A percentile compares a stretch with the other conserved stretches of the same genome.
phyloP scores from a whole-genome alignment of 2,113 vertebrate species.

The Nycticebus coucang region DNA sequence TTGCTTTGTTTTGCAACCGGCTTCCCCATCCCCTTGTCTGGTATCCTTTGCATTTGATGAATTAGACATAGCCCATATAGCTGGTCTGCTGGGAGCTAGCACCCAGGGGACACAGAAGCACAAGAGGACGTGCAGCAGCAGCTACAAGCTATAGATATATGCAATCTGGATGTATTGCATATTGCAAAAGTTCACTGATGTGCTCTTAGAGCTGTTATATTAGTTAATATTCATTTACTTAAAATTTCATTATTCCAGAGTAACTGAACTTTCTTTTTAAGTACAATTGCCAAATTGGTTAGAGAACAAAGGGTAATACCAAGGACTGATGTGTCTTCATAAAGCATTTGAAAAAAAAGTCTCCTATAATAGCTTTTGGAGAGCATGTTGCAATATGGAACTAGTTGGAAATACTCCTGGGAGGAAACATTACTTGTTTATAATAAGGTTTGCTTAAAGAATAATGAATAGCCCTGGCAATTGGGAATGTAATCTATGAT shows the following conservation, averaged over 20 bases:
- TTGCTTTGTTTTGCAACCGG: not conserved
- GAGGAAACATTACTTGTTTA: not conserved
- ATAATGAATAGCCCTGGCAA: not conserved
- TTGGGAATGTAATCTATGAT: not conserved
- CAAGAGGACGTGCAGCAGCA: not conserved
- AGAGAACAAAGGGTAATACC: not conserved
- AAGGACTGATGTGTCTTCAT: not conserved
- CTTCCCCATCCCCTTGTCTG: not conserved
- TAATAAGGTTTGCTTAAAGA: not conserved
- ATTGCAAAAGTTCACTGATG: not conserved
- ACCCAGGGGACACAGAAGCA: too few relatives aligned
- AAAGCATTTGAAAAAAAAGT: not conserved
- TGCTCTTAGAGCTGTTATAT: not conserved
- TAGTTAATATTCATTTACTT: constrained; percentile 6
- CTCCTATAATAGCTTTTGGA: not conserved
- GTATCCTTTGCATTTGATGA: not conserved
- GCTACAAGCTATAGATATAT: not conserved
- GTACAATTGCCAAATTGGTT: not conserved
- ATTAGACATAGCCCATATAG: not conserved
- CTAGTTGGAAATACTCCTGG: not conserved
- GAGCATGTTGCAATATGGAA: not conserved
- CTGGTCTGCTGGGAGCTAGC: not conserved
- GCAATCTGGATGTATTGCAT: not conserved
- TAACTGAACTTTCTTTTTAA: not conserved
- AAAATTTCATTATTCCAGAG: not conserved